These are phyloP conservation scores for Gymnocephalus cernua DNA, from an alignment of 2,113 vertebrate species.

Conservation along the genomic window DNA sequence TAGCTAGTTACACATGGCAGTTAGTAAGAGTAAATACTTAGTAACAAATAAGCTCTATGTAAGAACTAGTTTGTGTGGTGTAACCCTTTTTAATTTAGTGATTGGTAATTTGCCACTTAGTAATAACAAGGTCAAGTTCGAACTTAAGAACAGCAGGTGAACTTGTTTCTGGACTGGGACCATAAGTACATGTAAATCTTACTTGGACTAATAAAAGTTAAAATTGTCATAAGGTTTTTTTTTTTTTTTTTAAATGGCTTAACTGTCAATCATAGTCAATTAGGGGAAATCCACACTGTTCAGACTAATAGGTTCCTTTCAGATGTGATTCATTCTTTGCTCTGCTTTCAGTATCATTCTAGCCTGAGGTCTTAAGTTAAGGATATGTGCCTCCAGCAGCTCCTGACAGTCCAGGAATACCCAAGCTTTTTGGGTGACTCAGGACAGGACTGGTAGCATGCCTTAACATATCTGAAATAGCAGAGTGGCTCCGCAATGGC, in stretches of 20 bases:
- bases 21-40: background rate
- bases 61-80: background rate
- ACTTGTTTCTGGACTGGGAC: background rate
- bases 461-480: conserved; percentile 56
- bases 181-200: background rate
- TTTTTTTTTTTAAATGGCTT: background rate
- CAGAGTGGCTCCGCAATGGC: conserved; percentile 42
- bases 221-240: background rate
- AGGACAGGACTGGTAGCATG: conserved; percentile 26
- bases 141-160: background rate
- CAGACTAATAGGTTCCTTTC: conserved; percentile 30
- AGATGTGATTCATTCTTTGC: conserved; percentile 19
- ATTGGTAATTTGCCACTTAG: background rate
- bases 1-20: background rate
- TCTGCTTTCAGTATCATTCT: conserved; percentile 26
- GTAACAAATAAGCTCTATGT: background rate
- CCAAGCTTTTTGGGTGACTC: conserved; percentile 57
- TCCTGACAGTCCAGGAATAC: conserved; percentile 40
- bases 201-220: background rate
- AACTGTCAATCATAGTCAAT: conserved; percentile 6
- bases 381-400: conserved; percentile 16
- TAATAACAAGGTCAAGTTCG: background rate
- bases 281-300: background rate
- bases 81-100: background rate
- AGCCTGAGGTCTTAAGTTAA: conserved; percentile 2